Percentiles rank a stretch among this genome's conserved stretches.
Conservation (phyloP, 2,797 vertebrate genomes). For the Poecilia velifera region DNA sequence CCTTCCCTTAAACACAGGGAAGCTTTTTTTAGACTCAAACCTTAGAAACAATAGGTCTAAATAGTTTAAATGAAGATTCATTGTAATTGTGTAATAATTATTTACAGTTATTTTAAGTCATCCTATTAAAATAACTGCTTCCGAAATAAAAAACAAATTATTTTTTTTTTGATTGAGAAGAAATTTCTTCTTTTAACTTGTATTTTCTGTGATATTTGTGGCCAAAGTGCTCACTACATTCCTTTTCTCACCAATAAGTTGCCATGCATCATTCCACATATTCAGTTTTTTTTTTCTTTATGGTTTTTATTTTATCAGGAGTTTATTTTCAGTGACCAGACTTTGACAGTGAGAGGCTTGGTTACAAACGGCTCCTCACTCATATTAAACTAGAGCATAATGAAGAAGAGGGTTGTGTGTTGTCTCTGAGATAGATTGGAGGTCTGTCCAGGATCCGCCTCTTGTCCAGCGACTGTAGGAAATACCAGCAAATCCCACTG, state of each 20-base stretch:
- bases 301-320: background rate
- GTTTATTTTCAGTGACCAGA: background rate
- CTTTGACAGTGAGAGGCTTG: background rate
- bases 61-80: background rate
- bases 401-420: background rate
- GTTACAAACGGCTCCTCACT: background rate
- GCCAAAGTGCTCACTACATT: background rate
- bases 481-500: background rate
- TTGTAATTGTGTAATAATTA: background rate
- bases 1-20: background rate
- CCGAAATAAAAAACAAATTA: background rate
- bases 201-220: background rate
- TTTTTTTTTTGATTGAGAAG: background rate
- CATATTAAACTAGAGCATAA: background rate
- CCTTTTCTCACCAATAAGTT: background rate
- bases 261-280: background rate
- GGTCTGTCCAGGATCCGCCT: background rate
- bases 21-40: background rate
- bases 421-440: background rate
- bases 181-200: background rate
- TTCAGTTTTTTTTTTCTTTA: background rate
- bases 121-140: background rate
- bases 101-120: background rate
- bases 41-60: background rate
- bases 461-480: background rate